Evolutionary conservation across 2,113 vertebrate species (phyloP).

Genomic region (Ondatra zibethicus): DNA sequence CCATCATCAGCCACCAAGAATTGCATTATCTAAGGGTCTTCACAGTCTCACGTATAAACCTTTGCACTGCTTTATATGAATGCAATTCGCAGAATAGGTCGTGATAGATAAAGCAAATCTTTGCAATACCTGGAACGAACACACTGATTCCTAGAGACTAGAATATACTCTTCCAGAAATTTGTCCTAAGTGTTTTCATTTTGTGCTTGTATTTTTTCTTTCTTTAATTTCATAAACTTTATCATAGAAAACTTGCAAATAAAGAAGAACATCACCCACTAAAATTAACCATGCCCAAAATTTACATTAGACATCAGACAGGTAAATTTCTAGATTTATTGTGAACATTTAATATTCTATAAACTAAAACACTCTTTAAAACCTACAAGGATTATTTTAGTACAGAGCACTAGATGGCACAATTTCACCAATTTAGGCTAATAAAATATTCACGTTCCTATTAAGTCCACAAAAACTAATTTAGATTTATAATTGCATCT

Average conservation of each 20-base stretch:
- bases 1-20: not conserved
- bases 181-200: conserved; percentile 13
- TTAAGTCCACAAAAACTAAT: conserved; percentile 53
- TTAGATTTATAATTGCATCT: conserved; percentile 13
- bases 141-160: not conserved
- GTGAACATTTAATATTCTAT: conserved; percentile 41
- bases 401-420: conserved; percentile 78
- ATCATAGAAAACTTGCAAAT: not conserved
- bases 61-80: not conserved
- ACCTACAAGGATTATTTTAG: not conserved
- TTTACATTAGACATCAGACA: not conserved
- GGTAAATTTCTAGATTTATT: not conserved
- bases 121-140: not conserved
- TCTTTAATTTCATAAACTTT: not conserved
- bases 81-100: not conserved
- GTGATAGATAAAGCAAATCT: not conserved
- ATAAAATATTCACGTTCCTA: conserved; percentile 34
- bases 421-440: conserved; percentile 74
- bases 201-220: not conserved
- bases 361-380: not conserved
- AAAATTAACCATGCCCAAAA: not conserved
- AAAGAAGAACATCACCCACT: not conserved
- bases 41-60: not conserved
- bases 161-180: not conserved
- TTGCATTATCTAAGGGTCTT: not conserved